phyloP scores from a whole-genome alignment of 2,888 invertebrate species.

The Allolobophora icterica region DNA sequence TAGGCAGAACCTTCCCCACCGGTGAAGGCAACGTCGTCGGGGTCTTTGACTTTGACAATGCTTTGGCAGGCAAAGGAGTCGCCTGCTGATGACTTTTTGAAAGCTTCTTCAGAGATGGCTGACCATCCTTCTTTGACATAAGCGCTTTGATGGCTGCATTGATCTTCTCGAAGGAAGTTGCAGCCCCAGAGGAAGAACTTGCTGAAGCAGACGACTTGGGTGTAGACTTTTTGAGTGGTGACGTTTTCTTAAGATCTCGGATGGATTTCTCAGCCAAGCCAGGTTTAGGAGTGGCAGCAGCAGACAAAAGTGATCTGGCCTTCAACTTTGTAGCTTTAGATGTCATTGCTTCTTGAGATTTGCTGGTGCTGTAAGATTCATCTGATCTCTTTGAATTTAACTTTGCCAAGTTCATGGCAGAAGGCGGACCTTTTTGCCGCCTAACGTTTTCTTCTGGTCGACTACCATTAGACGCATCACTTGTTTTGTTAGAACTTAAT shows the following conservation, averaged over 20 bases:
- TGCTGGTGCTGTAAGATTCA: background rate
- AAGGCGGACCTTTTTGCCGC: conserved; percentile 9
- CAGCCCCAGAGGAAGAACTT: background rate
- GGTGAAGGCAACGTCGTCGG: background rate
- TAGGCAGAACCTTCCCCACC: background rate
- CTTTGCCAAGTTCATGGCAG: background rate
- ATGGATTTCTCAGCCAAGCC: background rate
- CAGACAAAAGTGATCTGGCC: background rate
- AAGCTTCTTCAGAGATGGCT: background rate
- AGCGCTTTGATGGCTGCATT: background rate
- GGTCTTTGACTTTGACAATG: background rate
- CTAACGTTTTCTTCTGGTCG: background rate
- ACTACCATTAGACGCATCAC: background rate
- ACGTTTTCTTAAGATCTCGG: background rate
- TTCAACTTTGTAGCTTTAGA: background rate
- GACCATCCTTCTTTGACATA: conserved; percentile 8
- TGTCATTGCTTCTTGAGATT: background rate
- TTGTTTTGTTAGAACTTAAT: background rate
- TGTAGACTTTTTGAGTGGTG: background rate
- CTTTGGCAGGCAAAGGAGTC: background rate
- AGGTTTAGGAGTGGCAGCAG: background rate
- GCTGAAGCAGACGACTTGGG: background rate
- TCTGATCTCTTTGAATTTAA: background rate
- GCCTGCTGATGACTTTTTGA: background rate
- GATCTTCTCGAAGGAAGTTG: background rate